Evolutionary conservation across 2,797 vertebrate species (phyloP).

Genomic region (Halcyon badia): DNA sequence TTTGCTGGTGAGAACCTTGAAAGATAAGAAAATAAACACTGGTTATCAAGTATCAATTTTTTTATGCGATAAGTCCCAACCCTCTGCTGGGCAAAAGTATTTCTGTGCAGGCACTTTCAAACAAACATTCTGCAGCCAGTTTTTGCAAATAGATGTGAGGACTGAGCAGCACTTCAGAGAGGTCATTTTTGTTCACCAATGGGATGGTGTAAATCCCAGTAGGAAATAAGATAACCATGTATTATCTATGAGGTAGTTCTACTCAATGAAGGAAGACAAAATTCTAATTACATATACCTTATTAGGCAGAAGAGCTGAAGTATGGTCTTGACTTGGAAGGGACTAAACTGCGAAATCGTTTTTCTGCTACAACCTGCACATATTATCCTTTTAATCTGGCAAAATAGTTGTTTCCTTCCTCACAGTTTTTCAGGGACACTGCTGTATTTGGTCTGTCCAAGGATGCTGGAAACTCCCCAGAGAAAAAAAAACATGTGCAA

Average conservation of each 20-base stretch:
- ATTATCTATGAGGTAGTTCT: not conserved
- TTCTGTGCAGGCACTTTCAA: not conserved
- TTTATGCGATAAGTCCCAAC: not conserved
- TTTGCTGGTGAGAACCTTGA: not conserved
- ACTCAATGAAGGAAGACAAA: not conserved
- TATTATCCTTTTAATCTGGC: not conserved
- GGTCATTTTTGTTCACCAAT: not conserved
- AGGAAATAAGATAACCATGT: not conserved
- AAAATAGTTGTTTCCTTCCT: conserved; percentile 10
- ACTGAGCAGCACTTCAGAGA: not conserved
- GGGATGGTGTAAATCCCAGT: not conserved
- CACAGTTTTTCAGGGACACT: not conserved
- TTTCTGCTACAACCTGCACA: not conserved
- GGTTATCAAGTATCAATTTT: not conserved
- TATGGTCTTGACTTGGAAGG: not conserved
- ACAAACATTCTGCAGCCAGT: not conserved
- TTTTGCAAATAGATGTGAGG: not conserved
- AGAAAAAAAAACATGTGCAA: not conserved
- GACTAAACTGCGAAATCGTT: not conserved
- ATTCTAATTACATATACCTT: not conserved
- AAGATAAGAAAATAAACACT: not conserved
- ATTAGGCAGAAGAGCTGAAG: not conserved
- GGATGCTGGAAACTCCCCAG: not conserved
- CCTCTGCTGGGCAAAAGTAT: not conserved
- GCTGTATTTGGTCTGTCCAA: not conserved